Evolutionary conservation across 2,797 vertebrate species (phyloP).

Genomic region (Neosalanx taihuensis): DNA sequence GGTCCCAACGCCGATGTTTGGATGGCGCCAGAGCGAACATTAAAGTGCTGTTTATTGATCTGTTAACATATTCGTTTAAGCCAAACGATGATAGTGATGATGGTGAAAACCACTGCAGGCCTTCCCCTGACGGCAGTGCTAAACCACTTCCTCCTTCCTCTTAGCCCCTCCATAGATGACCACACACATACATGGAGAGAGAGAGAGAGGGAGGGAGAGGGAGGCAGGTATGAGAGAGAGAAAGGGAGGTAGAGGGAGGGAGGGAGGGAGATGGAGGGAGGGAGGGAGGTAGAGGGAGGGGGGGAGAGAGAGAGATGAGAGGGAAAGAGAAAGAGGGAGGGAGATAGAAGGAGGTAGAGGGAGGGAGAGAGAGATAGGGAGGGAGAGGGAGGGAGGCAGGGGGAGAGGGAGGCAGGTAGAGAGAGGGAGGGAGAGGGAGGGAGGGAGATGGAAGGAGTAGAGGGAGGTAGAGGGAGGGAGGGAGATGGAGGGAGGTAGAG

Average conservation of each 20-base stretch:
- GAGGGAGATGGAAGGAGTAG: background rate
- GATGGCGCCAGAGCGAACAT: conserved; percentile 9
- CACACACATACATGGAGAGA: background rate
- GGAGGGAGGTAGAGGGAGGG: background rate
- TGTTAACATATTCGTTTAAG: conserved; percentile 6
- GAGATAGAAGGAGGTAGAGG: no score
- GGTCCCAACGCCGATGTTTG: background rate
- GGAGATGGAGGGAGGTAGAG: background rate
- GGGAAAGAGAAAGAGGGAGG: background rate
- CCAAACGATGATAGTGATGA: conserved; percentile 9
- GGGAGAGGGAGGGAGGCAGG: background rate
- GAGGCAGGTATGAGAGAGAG: background rate
- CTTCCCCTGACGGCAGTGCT: background rate
- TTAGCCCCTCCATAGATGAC: background rate
- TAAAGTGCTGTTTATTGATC: conserved; percentile 6
- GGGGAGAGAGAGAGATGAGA: background rate
- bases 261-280: background rate
- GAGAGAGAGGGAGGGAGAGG: background rate
- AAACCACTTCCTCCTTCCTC: background rate
- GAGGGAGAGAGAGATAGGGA: background rate
- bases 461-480: background rate
- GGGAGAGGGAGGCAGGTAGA: background rate
- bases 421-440: background rate
- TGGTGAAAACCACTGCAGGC: background rate
- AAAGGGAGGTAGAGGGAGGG: background rate